These are phyloP conservation scores for Sandelia bainsii DNA, from an alignment of 2,797 vertebrate genomes.

Conservation along the genomic window DNA sequence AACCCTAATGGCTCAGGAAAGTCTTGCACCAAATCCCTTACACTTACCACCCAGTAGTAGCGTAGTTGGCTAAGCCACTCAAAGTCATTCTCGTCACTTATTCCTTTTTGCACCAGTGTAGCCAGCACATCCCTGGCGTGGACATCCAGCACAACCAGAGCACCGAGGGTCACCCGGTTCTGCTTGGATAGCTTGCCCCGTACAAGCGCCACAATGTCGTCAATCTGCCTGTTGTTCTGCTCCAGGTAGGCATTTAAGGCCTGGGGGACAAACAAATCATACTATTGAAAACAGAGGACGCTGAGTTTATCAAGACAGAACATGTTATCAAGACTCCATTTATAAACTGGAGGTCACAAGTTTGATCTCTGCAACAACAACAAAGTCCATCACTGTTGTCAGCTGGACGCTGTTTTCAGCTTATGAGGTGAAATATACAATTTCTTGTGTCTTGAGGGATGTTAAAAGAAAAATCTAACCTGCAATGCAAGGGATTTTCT, in stretches of 20 bases:
- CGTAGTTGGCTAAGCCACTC: constrained; percentile 94
- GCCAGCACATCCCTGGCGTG: constrained; percentile 90
- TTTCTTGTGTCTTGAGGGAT: background rate
- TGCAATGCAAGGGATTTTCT: background rate
- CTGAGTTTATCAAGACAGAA: constrained; percentile 6
- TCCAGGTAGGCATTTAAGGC: constrained; percentile 86
- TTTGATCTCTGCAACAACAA: constrained; percentile 20
- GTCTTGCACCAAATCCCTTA: background rate
- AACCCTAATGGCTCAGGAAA: background rate
- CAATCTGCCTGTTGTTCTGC: constrained; percentile 90
- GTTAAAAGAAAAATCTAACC: constrained; percentile 7
- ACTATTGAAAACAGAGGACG: constrained; percentile 12
- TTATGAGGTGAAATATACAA: background rate
- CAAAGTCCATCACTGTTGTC: constrained; percentile 6
- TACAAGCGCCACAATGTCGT: constrained; percentile 90
- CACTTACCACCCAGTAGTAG: constrained; percentile 90
- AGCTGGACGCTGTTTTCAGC: background rate
- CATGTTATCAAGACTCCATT: constrained; percentile 13
- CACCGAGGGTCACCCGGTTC: constrained; percentile 89
- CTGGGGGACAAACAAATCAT: constrained; percentile 67
- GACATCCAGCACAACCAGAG: constrained; percentile 90
- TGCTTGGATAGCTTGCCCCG: constrained; percentile 91
- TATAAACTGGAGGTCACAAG: constrained; percentile 18
- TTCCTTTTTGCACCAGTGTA: constrained; percentile 86
- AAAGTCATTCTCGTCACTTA: constrained; percentile 90